A percentile compares a stretch with the other conserved stretches of the same genome.
Conservation (phyloP, 2,888 invertebrate species). For the Sepioteuthis lessoniana region DNA sequence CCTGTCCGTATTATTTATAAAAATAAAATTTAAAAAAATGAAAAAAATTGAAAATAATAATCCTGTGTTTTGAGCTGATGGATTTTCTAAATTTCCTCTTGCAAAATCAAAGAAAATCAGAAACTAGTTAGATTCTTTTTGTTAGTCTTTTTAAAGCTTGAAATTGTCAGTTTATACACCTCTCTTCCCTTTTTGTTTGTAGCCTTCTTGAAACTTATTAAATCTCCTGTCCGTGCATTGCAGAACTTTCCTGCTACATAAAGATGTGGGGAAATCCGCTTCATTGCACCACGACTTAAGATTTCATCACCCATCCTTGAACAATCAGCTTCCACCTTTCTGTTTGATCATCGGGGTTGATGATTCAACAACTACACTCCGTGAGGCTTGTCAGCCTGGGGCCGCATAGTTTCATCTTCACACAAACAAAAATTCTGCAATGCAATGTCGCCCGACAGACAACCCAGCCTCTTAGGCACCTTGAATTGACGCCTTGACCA, state of each 20-base stretch:
- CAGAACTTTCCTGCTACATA: conserved; percentile 46
- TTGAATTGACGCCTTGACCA: conserved; percentile 25
- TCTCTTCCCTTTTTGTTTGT: conserved; percentile 33
- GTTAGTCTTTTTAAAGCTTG: not conserved
- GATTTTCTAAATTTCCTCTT: not conserved
- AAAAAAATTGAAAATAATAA: too few species aligned
- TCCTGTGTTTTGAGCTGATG: too few species aligned
- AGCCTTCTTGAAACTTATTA: not conserved
- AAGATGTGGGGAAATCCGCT: conserved; percentile 43
- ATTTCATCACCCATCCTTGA: conserved; percentile 47
- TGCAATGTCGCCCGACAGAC: not conserved
- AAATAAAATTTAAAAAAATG: too few species aligned
- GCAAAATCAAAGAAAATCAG: not conserved
- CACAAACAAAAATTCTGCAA: not conserved
- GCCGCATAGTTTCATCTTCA: conserved; percentile 40
- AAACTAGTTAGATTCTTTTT: not conserved
- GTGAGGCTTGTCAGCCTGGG: not conserved
- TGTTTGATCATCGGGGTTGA: conserved; percentile 45
- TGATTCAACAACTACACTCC: conserved; percentile 34
- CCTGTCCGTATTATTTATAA: too few species aligned
- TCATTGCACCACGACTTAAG: conserved; percentile 46
- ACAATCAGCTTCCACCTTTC: conserved; percentile 40
- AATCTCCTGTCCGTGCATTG: conserved; percentile 49
- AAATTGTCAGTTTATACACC: not conserved
- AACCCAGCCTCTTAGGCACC: conserved; percentile 43